These are phyloP conservation scores for Drosophila pseudoananassae DNA, from an alignment of 1,140 invertebrate genomes.

Conservation along the genomic window DNA sequence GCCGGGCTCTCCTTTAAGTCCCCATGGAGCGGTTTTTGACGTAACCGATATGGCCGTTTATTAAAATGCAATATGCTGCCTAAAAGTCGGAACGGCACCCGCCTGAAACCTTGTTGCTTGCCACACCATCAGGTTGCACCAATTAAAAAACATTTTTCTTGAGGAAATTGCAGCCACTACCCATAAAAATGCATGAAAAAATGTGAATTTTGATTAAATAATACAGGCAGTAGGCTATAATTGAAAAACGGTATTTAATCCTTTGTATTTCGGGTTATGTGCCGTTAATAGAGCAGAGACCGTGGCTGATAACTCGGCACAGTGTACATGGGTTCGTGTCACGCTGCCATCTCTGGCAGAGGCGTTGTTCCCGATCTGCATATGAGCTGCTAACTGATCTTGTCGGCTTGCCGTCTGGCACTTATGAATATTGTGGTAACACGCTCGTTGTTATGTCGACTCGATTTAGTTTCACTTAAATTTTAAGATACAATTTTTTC, in stretches of 20 bases:
- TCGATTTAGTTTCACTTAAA: conserved; percentile 65
- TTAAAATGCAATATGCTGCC: conserved; percentile 63
- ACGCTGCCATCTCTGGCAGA: conserved; percentile 14
- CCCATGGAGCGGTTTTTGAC: conserved; percentile 36
- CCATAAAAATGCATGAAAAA: conserved; percentile 35
- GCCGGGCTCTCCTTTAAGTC: neutral
- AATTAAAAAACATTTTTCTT: conserved; percentile 77
- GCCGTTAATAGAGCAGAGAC: conserved; percentile 28
- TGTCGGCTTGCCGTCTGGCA: conserved; percentile 12
- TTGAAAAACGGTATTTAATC: conserved; percentile 55
- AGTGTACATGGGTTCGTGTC: conserved; percentile 19
- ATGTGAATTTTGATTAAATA: conserved; percentile 66
- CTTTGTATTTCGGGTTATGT: conserved; percentile 35
- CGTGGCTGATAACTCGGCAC: conserved; percentile 18
- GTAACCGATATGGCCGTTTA: conserved; percentile 63
- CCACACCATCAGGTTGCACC: conserved; percentile 40
- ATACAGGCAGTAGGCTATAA: conserved; percentile 46
- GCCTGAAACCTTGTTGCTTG: conserved; percentile 40
- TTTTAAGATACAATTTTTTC: conserved; percentile 16
- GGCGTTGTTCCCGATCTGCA: conserved; percentile 32
- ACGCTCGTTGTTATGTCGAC: conserved; percentile 65
- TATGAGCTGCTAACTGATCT: conserved; percentile 43
- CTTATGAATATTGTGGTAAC: conserved; percentile 54
- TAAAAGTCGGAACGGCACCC: conserved; percentile 42
- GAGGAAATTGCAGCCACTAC: conserved; percentile 63